Percentiles rank a stretch among this genome's conserved stretches.
Evolutionary conservation across 1,140 invertebrate genomes (phyloP).

Genomic region (Akabosia matsudoensis): DNA sequence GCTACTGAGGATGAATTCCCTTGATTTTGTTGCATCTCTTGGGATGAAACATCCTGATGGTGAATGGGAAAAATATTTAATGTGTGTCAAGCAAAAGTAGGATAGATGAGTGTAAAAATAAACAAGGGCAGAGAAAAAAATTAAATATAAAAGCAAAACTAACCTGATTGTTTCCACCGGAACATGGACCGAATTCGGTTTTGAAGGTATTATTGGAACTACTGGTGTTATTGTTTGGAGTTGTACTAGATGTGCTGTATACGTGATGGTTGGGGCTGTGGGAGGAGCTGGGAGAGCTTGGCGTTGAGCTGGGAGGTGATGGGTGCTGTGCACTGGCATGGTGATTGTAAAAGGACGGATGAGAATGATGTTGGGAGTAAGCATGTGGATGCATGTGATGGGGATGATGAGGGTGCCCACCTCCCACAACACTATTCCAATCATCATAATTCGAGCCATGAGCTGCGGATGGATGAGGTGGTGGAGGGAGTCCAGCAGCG

Average conservation of each 20-base stretch:
- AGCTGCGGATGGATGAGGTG: background rate
- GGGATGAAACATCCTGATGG: slow-evolving; percentile 41
- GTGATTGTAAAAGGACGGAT: slow-evolving; percentile 31
- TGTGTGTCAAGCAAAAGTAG: background rate
- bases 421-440: slow-evolving; percentile 26
- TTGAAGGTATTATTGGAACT: slow-evolving; percentile 38
- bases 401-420: slow-evolving; percentile 25
- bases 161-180: slow-evolving; percentile 45
- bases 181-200: slow-evolving; percentile 46
- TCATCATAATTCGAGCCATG: slow-evolving; percentile 38
- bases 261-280: slow-evolving; percentile 26
- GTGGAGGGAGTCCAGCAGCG: background rate
- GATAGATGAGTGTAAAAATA: background rate
- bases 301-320: slow-evolving; percentile 41
- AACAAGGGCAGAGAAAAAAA: background rate
- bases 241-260: slow-evolving; percentile 12
- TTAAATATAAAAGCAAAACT: background rate
- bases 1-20: slow-evolving; percentile 25
- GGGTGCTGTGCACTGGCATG: slow-evolving; percentile 35
- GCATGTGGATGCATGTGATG: slow-evolving; percentile 27
- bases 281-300: slow-evolving; percentile 41
- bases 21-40: slow-evolving; percentile 39
- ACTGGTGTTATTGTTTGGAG: slow-evolving; percentile 19
- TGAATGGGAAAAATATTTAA: background rate
- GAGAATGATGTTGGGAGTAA: slow-evolving; percentile 31